Evolutionary conservation across 2,797 vertebrate species (phyloP), one percentile per base, ranked within the genome.

Genomic region (Danio kyathit): DNA sequence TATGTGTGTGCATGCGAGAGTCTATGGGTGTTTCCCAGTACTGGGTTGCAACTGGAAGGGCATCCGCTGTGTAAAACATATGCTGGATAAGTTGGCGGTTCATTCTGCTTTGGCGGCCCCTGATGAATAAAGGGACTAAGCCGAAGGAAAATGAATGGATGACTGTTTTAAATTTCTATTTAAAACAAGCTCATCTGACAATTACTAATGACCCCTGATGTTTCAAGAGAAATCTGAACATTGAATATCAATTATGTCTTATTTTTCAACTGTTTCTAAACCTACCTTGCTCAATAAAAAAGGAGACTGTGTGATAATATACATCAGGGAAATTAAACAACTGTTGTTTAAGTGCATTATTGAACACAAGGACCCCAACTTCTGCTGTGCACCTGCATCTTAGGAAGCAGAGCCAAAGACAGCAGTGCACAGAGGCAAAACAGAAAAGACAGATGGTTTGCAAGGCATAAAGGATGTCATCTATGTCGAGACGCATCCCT

Each of bases 381-480:
- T 59, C 43, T 59, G 11, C 2, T 16, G 11, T 75, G 57, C 8
- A 60, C 43, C 19, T 61, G 13, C 12, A 64, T 76, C n/a, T 63
- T n/a, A 56, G 17, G 8, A 14, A 51, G 46, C 44, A 51, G 56
- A 40, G 73, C 21, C 14, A 60, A 60, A 48, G 5, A 16, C 43
- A 43, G 12, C n/a, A 56, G 54, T 29, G 40, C 9, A 60, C 13
- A 74, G 43, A 63, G 54, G 43, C 8, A 74, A 46, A 52, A n/a
- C 41, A 46, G 56, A 74, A 43, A 60, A 59, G 43, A 74, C 54
- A 60, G 71, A 29, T 74, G 71, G 48, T 54, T 76, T 54, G 8
- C 41, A 21, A 14, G 14, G 12, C 61, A 66, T 44, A 29, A 76
- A 56, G 17, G 1, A 16, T 56, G 61, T 56, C 49, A 65, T 43